phyloP scores from a whole-genome alignment of 2,113 vertebrate species.

The Rhinogobius similis region DNA sequence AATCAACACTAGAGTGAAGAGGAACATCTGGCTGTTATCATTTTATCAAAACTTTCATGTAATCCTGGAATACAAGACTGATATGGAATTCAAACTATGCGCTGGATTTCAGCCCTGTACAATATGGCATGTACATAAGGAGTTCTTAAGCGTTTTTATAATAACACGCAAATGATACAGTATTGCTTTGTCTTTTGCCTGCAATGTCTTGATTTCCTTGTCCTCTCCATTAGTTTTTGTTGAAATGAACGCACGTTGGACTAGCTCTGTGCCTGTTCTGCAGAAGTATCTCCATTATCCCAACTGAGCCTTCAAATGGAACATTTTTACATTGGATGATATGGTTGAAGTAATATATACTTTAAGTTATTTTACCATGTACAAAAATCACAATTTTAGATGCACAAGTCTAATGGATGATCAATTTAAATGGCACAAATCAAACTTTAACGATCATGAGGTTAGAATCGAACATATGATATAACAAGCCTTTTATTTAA shows the following conservation, averaged over 20 bases:
- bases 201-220: constrained; percentile 25
- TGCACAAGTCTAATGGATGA: neutral
- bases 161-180: constrained; percentile 44
- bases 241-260: constrained; percentile 11
- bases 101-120: constrained; percentile 47
- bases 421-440: neutral
- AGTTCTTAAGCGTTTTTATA: constrained; percentile 37
- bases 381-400: neutral
- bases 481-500: neutral
- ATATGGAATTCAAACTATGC: constrained; percentile 29
- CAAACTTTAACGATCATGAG: neutral
- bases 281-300: neutral
- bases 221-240: neutral
- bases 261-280: constrained; percentile 12
- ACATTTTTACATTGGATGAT: neutral
- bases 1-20: constrained; percentile 63
- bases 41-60: neutral
- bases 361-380: neutral
- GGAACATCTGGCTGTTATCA: constrained; percentile 5
- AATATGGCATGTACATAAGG: constrained; percentile 42
- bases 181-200: constrained; percentile 27
- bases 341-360: neutral
- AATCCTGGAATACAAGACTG: constrained; percentile 20
- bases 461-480: neutral
- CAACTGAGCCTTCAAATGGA: constrained; percentile 8